Base-by-base conservation (phyloP, 2,113 vertebrate genomes). In the Corydoras sp. region DNA sequence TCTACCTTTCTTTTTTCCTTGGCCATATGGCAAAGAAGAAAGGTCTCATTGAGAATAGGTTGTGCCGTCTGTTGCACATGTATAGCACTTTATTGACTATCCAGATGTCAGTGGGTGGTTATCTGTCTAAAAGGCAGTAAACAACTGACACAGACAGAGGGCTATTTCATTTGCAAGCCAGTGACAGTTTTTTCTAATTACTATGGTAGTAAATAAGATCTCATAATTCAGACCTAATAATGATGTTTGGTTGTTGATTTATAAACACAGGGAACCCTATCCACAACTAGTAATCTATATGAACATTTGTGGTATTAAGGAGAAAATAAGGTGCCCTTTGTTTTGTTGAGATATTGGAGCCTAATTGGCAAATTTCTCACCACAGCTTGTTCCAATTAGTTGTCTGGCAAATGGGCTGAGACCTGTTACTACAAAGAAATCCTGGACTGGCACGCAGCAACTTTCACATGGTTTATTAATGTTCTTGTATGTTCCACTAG, bases 371-470 rank as follows among this genome's bases (percentile, higher is more conserved):
- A 70, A 61, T 53, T 51, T 12, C 61, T 50, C 29, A 54, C 62
- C 14, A 62, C 58, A 71, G 59, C 60, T 24, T 54, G 60, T 51
- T 53, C 49, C 59, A 62, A 13, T 70, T 12, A 31, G 48, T 62
- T 24, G 49, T 31, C 67, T 59, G 35, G 32, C 55, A 59, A 32
- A 49, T 56, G 3, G 14, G 58, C 14, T 71, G 35, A 18, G 58
- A 71, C 48, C 61, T 71, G 58, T 71, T 10, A 53, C 9, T 18
- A 63, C 51, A 58, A 64, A 49, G 15, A 53, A 64, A 71, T 62
- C n/a, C 15, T 54, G 29, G 13, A 43, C 60, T 63, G 51, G 53
- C 50, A 49, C 12, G 18, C 64, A 49, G n/a, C 13, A 72, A 56
- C 8, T n/a, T 71, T 62, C 13, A 29, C 54, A 61, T 11, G 9